Percentiles rank a stretch among this genome's conserved stretches.
These are phyloP conservation scores for Halictus quadricinctus DNA, from an alignment of 2,888 invertebrate species.

Conservation along the genomic window DNA sequence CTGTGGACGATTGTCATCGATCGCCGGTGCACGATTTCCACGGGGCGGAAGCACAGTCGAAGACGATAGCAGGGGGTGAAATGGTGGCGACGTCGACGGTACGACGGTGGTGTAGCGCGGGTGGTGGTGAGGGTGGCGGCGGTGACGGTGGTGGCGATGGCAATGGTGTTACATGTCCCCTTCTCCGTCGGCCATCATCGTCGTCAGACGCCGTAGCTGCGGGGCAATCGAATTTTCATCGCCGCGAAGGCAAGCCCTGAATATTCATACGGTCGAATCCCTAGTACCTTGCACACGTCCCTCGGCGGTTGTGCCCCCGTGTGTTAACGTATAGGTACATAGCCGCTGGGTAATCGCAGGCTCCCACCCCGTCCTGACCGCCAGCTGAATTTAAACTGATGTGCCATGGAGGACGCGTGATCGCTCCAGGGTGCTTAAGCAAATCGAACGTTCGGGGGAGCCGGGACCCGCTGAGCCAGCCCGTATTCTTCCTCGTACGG, in stretches of 20 bases:
- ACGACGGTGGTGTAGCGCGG: neutral
- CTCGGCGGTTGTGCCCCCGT: slow-evolving; percentile 41
- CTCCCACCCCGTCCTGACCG: slow-evolving; percentile 44
- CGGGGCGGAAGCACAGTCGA: slow-evolving; percentile 45
- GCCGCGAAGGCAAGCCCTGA: slow-evolving; percentile 68
- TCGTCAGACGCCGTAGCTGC: slow-evolving; percentile 62
- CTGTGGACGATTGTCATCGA: slow-evolving; percentile 66
- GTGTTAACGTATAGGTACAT: slow-evolving; percentile 62
- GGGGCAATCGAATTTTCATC: slow-evolving; percentile 72
- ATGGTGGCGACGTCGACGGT: neutral
- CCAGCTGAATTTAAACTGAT: slow-evolving; percentile 68
- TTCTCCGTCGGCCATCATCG: slow-evolving; percentile 49
- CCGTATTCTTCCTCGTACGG: slow-evolving; percentile 39
- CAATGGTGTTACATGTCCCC: slow-evolving; percentile 23
- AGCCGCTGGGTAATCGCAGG: slow-evolving; percentile 64
- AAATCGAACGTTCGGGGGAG: slow-evolving; percentile 60
- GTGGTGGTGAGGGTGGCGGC: neutral
- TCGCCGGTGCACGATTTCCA: slow-evolving; percentile 50
- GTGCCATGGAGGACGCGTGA: slow-evolving; percentile 54
- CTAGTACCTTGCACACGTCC: slow-evolving; percentile 55
- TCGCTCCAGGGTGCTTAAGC: slow-evolving; percentile 61
- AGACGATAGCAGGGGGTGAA: slow-evolving; percentile 42
- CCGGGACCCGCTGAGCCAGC: slow-evolving; percentile 21
- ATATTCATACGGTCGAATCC: slow-evolving; percentile 68
- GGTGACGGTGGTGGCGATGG: neutral